These are phyloP conservation scores for Trididemnum nubilum DNA, from an alignment of 23 tunicate genomes.

Conservation along the genomic window DNA sequence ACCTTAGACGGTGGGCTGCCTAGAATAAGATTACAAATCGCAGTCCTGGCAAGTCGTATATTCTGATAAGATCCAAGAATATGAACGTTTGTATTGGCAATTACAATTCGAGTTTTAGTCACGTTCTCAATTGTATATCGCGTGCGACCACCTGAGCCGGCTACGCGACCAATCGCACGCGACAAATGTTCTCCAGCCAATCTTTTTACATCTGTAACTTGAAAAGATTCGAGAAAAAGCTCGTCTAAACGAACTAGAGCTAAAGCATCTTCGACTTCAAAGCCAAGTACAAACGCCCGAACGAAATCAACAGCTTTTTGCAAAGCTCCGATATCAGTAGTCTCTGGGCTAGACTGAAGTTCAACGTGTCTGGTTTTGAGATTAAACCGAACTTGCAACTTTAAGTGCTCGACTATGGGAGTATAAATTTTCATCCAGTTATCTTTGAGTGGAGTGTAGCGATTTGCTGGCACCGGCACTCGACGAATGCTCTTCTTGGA, in stretches of 20 bases:
- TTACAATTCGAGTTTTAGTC: conserved; percentile 91
- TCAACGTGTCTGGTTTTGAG: conserved; percentile 79
- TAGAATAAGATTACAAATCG: conserved; percentile 85
- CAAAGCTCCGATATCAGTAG: conserved; percentile 74
- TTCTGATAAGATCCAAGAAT: conserved; percentile 91
- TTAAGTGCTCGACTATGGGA: conserved; percentile 85
- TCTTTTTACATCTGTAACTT: conserved; percentile 90
- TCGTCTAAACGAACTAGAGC: conserved; percentile 94
- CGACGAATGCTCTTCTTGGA: conserved; percentile 55
- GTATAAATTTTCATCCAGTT: conserved; percentile 89
- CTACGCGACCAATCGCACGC: conserved; percentile 90
- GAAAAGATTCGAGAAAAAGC: conserved; percentile 86
- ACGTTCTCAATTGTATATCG: conserved; percentile 93
- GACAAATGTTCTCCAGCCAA: conserved; percentile 89
- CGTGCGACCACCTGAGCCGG: conserved; percentile 95
- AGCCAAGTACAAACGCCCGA: conserved; percentile 83
- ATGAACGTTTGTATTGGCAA: conserved; percentile 85
- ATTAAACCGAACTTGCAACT: conserved; percentile 84
- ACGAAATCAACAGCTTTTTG: conserved; percentile 93
- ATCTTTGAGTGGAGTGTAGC: conserved; percentile 93
- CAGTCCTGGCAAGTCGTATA: conserved; percentile 83
- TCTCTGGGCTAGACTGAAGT: conserved; percentile 67
- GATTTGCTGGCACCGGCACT: conserved; percentile 77
- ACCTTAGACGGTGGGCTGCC: conserved; percentile 94
- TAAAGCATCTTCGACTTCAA: conserved; percentile 93